phyloP scores from a whole-genome alignment of 23 tunicate genomes.

The Trididemnum nubilum region DNA sequence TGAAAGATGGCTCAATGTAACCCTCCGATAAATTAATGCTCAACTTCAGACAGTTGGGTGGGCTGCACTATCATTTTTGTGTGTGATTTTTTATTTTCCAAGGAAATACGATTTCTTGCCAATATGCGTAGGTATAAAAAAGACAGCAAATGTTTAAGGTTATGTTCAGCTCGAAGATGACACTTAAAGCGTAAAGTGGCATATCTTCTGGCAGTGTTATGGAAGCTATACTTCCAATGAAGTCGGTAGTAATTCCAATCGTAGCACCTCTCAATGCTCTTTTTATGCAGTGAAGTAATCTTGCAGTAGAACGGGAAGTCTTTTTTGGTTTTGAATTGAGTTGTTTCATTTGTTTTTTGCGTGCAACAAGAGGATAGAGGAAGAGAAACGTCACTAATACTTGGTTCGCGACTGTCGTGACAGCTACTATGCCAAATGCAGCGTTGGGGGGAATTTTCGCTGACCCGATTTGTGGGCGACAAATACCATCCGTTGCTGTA shows the following conservation, averaged over 20 bases:
- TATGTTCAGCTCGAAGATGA: not conserved
- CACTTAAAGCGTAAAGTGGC: not conserved
- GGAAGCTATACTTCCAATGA: not conserved
- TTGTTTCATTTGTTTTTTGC: not conserved
- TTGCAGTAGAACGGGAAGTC: not conserved
- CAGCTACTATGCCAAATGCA: not conserved
- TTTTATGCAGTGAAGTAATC: not conserved
- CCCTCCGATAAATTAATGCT: too few species aligned
- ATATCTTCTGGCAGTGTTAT: not conserved
- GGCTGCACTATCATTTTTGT: too few species aligned
- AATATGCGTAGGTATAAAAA: not conserved
- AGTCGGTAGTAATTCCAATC: not conserved
- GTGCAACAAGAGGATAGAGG: not conserved
- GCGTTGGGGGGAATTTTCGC: not conserved
- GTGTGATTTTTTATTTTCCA: not conserved
- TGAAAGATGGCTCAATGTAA: too few species aligned
- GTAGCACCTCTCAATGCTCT: not conserved
- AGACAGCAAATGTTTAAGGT: not conserved
- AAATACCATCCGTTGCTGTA: not conserved
- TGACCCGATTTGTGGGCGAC: not conserved
- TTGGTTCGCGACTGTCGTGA: not conserved
- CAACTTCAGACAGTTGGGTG: too few species aligned
- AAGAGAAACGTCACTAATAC: not conserved
- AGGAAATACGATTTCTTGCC: not conserved
- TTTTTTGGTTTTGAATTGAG: too few species aligned